Conservation (phyloP, 2,888 invertebrate species). For the Metallyticus violacea region DNA sequence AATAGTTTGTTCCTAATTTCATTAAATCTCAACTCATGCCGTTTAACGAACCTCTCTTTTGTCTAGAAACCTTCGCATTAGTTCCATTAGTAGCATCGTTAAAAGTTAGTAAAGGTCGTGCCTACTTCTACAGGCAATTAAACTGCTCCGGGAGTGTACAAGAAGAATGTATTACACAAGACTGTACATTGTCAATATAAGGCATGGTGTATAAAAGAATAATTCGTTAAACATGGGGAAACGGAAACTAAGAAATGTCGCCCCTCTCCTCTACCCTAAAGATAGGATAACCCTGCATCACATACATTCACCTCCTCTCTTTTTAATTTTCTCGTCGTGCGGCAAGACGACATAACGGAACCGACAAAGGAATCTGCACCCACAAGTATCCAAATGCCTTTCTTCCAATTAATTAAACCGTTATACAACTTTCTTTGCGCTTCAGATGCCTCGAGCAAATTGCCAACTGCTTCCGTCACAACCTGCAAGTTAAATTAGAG, state of each 20-base stretch:
- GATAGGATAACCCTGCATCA: too few relatives aligned
- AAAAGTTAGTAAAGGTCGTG: too few relatives aligned
- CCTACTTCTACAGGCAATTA: too few relatives aligned
- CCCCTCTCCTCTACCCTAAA: neutral
- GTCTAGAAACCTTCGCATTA: too few relatives aligned
- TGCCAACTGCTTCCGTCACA: neutral
- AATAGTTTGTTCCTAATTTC: too few relatives aligned
- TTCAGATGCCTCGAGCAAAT: conserved; percentile 4
- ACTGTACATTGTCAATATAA: neutral
- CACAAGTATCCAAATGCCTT: conserved; percentile 1
- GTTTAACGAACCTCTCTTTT: too few relatives aligned
- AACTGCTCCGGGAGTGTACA: too few relatives aligned
- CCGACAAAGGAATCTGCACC: neutral
- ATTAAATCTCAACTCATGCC: too few relatives aligned
- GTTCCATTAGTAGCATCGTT: too few relatives aligned
- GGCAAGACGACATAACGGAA: neutral
- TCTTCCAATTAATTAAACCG: conserved; percentile 27
- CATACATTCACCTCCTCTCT: neutral
- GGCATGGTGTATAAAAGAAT: neutral
- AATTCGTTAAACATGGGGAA: neutral
- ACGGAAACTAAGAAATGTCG: neutral
- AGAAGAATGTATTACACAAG: neutral
- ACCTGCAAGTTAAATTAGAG: neutral
- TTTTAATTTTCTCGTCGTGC: neutral
- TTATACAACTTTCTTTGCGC: conserved; percentile 20